Conservation (phyloP, 2,888 invertebrate species). For the Mesorhabditis belari region DNA sequence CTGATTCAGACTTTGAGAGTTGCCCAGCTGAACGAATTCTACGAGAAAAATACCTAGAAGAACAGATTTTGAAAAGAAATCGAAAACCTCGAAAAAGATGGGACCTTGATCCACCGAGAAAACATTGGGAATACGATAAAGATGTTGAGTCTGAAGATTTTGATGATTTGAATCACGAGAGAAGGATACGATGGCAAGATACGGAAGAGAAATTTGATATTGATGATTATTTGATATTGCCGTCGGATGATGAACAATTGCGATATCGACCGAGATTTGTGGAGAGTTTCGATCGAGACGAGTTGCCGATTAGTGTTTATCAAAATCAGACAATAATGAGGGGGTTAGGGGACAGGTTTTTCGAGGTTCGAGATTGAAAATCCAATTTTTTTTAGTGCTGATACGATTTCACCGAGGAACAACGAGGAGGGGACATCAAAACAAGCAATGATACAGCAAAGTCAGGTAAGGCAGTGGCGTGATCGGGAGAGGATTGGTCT, state of each 20-base stretch:
- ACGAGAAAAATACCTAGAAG: background rate
- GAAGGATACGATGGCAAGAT: background rate
- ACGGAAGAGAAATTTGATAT: conserved; percentile 17
- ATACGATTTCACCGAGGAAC: background rate
- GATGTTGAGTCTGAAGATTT: background rate
- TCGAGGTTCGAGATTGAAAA: too few relatives aligned
- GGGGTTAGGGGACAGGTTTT: too few relatives aligned
- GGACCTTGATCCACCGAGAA: background rate
- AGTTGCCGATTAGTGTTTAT: background rate
- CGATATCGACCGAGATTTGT: background rate
- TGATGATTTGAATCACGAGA: background rate
- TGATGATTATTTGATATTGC: conserved; percentile 27
- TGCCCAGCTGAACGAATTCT: background rate
- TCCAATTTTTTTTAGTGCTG: background rate
- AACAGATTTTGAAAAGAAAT: background rate
- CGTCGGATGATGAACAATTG: conserved; percentile 26
- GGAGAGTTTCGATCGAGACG: background rate
- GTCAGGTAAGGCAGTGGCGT: too few relatives aligned
- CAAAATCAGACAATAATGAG: too few relatives aligned
- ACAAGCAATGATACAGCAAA: background rate
- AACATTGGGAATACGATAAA: background rate
- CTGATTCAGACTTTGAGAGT: background rate
- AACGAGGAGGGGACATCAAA: background rate
- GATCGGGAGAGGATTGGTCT: too few relatives aligned
- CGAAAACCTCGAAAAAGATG: too few relatives aligned